Evolutionary conservation across 2,113 vertebrate species (phyloP).

Genomic region (Plecturocebus donacophilus): DNA sequence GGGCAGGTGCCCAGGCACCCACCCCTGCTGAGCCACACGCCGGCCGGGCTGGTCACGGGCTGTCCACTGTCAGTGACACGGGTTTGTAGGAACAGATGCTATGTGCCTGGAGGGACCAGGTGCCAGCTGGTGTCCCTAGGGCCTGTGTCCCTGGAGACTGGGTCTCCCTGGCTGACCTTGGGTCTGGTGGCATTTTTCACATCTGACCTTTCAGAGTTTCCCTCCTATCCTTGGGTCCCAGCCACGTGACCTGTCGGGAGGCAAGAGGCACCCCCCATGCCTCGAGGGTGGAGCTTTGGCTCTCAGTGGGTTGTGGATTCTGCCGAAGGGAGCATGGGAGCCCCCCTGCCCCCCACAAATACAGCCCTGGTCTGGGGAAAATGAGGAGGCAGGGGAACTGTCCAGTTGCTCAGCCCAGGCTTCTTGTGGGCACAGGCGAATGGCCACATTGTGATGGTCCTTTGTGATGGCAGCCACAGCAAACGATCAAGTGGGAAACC

Average conservation of each 20-base stretch:
- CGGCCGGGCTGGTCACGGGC: too few species aligned
- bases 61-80: neutral
- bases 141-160: neutral
- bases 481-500: too few species aligned
- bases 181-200: neutral
- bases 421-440: accelerated
- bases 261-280: neutral
- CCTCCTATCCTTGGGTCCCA: neutral
- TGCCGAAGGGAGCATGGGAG: neutral
- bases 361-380: too few species aligned
- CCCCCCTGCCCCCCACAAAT: neutral
- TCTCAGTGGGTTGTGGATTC: neutral
- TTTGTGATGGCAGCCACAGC: neutral
- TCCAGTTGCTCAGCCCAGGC: neutral
- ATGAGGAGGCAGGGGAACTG: neutral
- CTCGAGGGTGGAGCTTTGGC: neutral
- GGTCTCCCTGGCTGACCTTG: neutral
- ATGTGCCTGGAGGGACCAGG: neutral
- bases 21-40: too few species aligned
- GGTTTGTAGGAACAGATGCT: neutral
- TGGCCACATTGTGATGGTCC: too few species aligned
- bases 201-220: neutral
- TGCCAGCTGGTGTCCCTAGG: neutral
- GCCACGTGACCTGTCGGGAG: neutral
- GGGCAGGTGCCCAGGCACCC: neutral